Evolutionary conservation across 1,140 invertebrate species (phyloP).

Genomic region (Drosophila ohnishii): DNA sequence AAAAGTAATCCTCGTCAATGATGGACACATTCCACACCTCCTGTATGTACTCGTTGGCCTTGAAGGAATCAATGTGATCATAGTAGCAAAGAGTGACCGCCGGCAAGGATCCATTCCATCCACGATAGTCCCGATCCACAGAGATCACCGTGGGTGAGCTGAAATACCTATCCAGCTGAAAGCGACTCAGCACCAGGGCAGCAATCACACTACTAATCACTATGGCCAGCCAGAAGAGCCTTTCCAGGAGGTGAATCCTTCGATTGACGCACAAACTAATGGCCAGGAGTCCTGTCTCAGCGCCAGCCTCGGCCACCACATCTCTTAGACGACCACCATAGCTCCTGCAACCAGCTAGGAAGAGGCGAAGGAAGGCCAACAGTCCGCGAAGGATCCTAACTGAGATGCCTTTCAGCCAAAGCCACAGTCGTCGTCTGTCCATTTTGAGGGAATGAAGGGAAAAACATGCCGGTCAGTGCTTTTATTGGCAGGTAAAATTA

Average conservation of each 20-base stretch:
- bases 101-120: slow-evolving; percentile 87
- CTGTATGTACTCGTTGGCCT: slow-evolving; percentile 76
- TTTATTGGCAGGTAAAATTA: slow-evolving; percentile 20
- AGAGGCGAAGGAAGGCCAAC: neutral
- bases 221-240: slow-evolving; percentile 62
- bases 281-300: slow-evolving; percentile 67
- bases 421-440: slow-evolving; percentile 4
- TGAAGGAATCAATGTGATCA: slow-evolving; percentile 82
- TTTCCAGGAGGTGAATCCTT: slow-evolving; percentile 54
- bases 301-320: slow-evolving; percentile 52
- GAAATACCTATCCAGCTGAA: slow-evolving; percentile 81
- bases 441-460: slow-evolving; percentile 25
- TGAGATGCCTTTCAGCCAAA: slow-evolving; percentile 2
- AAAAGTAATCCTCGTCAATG: slow-evolving; percentile 79
- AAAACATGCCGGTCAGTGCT: neutral
- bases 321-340: slow-evolving; percentile 19
- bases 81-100: slow-evolving; percentile 85
- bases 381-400: slow-evolving; percentile 6
- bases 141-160: slow-evolving; percentile 87
- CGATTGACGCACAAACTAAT: slow-evolving; percentile 59
- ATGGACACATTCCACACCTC: slow-evolving; percentile 76
- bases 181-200: slow-evolving; percentile 50
- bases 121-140: slow-evolving; percentile 87
- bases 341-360: neutral
- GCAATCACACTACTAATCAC: slow-evolving; percentile 53